Evolutionary conservation across 92 coral and sea anemone species (phyloP).

Genomic region (Epizoanthus fatuus): DNA sequence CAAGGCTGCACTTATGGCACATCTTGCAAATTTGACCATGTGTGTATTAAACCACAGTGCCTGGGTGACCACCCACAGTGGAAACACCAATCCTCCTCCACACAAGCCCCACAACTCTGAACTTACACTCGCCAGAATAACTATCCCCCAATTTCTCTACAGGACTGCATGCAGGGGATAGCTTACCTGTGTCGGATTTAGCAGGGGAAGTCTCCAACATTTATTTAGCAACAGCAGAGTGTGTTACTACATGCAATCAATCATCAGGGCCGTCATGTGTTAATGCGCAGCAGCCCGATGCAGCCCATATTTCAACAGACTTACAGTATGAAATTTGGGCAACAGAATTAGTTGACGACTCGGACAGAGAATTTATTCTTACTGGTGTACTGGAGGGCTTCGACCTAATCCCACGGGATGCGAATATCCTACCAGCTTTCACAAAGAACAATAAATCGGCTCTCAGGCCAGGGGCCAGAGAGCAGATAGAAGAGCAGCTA

Average conservation of each 20-base stretch:
- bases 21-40: not conserved
- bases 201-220: slow-evolving; percentile 25
- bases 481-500: slow-evolving; percentile 9
- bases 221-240: slow-evolving; percentile 30
- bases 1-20: slow-evolving; percentile 50
- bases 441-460: slow-evolving; percentile 32
- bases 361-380: slow-evolving; percentile 31
- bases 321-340: slow-evolving; percentile 23
- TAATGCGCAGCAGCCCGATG: slow-evolving; percentile 40
- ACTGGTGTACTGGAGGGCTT: slow-evolving; percentile 1
- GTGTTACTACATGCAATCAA: slow-evolving; percentile 35
- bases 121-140: slow-evolving; percentile 51
- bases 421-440: slow-evolving; percentile 5
- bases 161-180: slow-evolving; percentile 19
- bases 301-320: slow-evolving; percentile 42
- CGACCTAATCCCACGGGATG: not conserved
- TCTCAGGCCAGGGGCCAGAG: slow-evolving; percentile 9
- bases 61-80: no score
- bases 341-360: not conserved
- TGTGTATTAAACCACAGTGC: no score
- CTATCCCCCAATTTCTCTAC: slow-evolving; percentile 26
- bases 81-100: slow-evolving; percentile 9
- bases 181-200: slow-evolving; percentile 11
- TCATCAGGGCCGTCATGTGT: slow-evolving; percentile 12
- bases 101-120: slow-evolving; percentile 40